Conservation (phyloP, 2,888 invertebrate species). For the Harpagoxenus sublaevis region DNA sequence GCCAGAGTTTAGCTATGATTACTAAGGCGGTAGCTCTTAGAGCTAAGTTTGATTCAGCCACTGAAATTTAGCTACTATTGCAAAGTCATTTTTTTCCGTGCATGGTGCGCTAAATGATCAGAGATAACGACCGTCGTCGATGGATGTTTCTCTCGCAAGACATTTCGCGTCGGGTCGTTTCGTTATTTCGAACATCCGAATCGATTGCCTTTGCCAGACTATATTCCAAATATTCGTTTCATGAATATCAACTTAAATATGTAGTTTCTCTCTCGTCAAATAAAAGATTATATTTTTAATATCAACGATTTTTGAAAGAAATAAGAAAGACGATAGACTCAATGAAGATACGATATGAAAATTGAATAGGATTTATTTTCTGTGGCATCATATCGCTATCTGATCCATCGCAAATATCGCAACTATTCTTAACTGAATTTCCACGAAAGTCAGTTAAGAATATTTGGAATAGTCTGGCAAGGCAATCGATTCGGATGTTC, state of each 20-base stretch:
- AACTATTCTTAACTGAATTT: not conserved
- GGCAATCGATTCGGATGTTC: too few relatives aligned
- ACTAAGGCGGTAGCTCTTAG: too few relatives aligned
- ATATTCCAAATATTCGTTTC: slow-evolving; percentile 7
- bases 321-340: not conserved
- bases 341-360: not conserved
- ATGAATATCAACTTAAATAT: not conserved
- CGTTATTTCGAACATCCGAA: slow-evolving; percentile 36
- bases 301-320: not conserved
- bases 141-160: slow-evolving; percentile 39
- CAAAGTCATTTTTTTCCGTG: too few relatives aligned
- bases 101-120: slow-evolving; percentile 33
- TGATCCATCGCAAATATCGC: not conserved
- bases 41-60: too few relatives aligned
- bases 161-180: slow-evolving; percentile 30
- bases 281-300: not conserved
- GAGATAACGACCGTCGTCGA: slow-evolving; percentile 41
- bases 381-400: not conserved
- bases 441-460: not conserved
- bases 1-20: too few relatives aligned
- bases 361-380: not conserved
- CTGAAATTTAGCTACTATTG: too few relatives aligned
- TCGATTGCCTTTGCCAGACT: not conserved
- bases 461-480: too few relatives aligned
- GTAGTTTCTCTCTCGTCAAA: not conserved